Evolutionary conservation across 2,888 invertebrate genomes (phyloP).

Genomic region (Eurytoma californica): DNA sequence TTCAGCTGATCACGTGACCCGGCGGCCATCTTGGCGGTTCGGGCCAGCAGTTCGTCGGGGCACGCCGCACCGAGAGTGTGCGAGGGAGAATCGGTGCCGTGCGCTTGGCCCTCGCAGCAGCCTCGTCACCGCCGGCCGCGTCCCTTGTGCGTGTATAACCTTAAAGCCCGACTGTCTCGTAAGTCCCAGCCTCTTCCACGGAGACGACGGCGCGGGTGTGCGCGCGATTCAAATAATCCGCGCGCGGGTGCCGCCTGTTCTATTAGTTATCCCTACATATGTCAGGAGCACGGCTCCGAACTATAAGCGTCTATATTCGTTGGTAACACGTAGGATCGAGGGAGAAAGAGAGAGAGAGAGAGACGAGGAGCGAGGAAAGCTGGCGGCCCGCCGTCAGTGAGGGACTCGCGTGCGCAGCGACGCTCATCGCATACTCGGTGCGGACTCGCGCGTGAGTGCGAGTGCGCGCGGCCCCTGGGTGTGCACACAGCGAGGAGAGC

Average conservation of each 20-base stretch:
- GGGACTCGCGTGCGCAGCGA: neutral
- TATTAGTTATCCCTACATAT: neutral
- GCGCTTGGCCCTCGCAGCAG: neutral
- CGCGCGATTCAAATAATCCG: neutral
- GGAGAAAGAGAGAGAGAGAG: too few relatives aligned
- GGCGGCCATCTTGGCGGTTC: neutral
- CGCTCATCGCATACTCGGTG: neutral
- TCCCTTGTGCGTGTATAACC: too few relatives aligned
- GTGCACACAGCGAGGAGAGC: constrained; percentile 28
- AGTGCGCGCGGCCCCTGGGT: neutral
- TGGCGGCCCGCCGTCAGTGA: neutral
- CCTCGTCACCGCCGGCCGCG: too few relatives aligned
- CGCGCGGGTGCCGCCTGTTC: neutral
- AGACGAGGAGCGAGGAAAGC: too few relatives aligned
- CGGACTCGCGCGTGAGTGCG: neutral
- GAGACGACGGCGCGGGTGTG: neutral
- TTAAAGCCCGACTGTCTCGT: too few relatives aligned
- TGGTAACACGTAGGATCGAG: neutral
- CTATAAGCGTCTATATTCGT: too few relatives aligned
- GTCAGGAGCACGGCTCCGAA: neutral
- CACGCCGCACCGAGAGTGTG: neutral
- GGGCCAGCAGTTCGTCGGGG: neutral
- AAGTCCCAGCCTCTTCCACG: too few relatives aligned
- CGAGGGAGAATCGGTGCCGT: neutral
- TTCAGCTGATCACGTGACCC: neutral